Base-by-base conservation (phyloP, 1,140 invertebrate genomes). In the Drosophila pectinifera region DNA sequence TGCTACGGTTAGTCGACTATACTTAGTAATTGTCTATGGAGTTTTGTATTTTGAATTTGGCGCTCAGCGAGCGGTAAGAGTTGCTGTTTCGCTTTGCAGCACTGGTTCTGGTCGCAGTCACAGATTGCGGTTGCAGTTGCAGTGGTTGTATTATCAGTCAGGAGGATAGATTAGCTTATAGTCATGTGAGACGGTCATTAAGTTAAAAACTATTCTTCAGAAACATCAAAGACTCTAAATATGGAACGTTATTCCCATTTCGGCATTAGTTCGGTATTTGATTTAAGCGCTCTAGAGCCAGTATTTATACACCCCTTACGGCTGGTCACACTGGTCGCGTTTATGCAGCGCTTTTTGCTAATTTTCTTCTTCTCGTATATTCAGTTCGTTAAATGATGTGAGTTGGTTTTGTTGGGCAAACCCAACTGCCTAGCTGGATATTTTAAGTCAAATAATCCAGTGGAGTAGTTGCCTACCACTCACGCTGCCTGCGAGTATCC, bases 281-380 rank as follows among this genome's bases (percentile, higher is more conserved):
- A 4, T 36, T 7, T 3, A 8, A 14, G 28, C 2, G 16, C 18
- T 13, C 16, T 6, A 20, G 13, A 8, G n/a, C 3, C 7, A 18
- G 16, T 10, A 0, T 51, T 51, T 51, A 2, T 14, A 14, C 28
- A 18, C 2, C 20, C 4, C 1, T 5, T 10, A 8, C 3, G 8
- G 8, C 16, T 63, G 64, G 64, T 42, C 43, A 42, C 64, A 49
- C 58, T 34, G 20, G 0, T 0, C 1, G 1, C 20, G 59, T 68
- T 68, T 16, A 68, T 68, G 64, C 59, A 8, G 13, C 43, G 16
- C 13, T 34, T 0, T 34, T 51, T 3, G 59, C 20, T 31, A 67
- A 48, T 13, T 64, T 11, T 5, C 20, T 11, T 42, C 31, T 24
- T 26, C 10, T 26, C 16, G 6, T 22, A 10, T 3, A 26, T 10